phyloP scores from a whole-genome alignment of 1,140 invertebrate species.

The Adoxophyes honmai region DNA sequence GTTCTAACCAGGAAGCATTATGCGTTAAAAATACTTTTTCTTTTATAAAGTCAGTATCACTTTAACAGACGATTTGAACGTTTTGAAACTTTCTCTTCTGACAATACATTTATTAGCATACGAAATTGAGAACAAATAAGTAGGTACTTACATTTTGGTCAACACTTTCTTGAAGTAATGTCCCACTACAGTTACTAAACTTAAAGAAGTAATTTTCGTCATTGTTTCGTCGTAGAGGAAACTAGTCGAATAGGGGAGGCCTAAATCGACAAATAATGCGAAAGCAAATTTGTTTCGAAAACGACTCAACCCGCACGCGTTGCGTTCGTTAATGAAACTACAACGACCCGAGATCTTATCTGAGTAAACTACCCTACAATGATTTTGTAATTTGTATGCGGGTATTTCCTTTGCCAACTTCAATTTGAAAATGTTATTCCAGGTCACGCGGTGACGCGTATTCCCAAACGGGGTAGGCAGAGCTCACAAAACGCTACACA shows the following conservation, averaged over 20 bases:
- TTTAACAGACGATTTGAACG: no score
- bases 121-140: slow-evolving; percentile 2
- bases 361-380: background rate
- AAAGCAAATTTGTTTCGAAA: background rate
- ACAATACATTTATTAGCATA: slow-evolving; percentile 20
- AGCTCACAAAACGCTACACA: no score
- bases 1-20: no score
- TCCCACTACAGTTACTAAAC: slow-evolving; percentile 34
- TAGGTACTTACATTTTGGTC: slow-evolving; percentile 47
- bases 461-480: no score
- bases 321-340: no score
- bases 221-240: background rate
- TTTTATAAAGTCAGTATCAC: no score
- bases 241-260: background rate
- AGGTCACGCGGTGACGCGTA: no score
- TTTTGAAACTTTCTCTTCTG: background rate
- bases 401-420: no score
- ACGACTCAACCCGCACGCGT: background rate
- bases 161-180: slow-evolving; percentile 39
- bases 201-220: background rate
- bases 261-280: background rate
- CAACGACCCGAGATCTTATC: background rate
- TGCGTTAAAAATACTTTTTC: no score
- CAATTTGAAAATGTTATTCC: background rate
- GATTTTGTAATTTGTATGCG: background rate